phyloP scores from a whole-genome alignment of 2,888 invertebrate species.

The Mayetiola destructor region DNA sequence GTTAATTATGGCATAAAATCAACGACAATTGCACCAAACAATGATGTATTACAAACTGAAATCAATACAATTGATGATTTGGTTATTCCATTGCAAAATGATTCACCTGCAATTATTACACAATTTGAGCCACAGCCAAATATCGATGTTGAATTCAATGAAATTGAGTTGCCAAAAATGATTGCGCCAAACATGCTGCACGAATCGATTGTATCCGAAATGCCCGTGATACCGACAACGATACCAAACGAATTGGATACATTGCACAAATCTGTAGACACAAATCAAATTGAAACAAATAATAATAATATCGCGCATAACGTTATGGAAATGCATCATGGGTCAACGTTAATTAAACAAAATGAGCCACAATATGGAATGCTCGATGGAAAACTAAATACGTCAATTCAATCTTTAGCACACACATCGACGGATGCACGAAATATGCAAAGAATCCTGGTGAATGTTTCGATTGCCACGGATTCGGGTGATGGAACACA shows the following conservation, averaged over 20 bases:
- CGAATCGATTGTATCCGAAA: no score
- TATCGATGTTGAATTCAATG: neutral
- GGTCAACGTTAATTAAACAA: neutral
- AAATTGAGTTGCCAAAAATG: neutral
- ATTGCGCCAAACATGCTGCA: no score
- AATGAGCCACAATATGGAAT: conserved; percentile 9
- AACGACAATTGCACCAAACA: no score
- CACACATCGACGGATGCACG: neutral
- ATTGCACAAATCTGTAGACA: neutral
- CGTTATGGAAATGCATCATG: neutral
- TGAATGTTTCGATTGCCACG: conserved; percentile 69
- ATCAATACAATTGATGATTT: conserved; percentile 19
- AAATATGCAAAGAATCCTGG: conserved; percentile 48
- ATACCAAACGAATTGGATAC: neutral
- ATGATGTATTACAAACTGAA: conserved; percentile 21
- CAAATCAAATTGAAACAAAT: neutral
- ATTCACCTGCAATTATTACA: conserved; percentile 6
- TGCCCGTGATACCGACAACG: neutral
- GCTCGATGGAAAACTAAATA: neutral
- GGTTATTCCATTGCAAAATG: conserved; percentile 7
- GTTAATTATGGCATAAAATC: no score
- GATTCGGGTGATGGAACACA: conserved; percentile 42
- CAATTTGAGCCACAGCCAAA: neutral
- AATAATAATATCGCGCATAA: neutral
- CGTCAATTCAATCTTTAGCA: neutral